Evolutionary conservation across 1,140 invertebrate species (phyloP).

Genomic region (Orussus abietinus): DNA sequence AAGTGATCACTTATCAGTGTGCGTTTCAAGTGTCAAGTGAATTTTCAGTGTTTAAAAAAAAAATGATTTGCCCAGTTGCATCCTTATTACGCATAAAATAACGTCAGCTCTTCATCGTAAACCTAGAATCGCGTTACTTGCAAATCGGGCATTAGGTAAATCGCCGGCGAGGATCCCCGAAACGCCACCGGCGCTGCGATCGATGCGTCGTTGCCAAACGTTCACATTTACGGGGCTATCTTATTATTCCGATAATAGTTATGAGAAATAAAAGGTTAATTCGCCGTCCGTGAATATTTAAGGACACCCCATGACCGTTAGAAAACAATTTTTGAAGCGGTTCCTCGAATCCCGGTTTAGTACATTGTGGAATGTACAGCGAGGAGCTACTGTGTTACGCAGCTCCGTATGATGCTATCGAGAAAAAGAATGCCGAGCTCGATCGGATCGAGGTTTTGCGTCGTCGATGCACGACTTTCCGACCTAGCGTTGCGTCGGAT

Average conservation of each 20-base stretch:
- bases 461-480: conserved; percentile 22
- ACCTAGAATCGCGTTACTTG: too few relatives aligned
- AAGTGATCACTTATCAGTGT: too few relatives aligned
- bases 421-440: conserved; percentile 28
- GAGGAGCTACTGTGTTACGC: conserved; percentile 53
- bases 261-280: conserved; percentile 24
- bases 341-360: conserved; percentile 35
- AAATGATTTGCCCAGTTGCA: too few relatives aligned
- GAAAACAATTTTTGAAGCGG: conserved; percentile 32
- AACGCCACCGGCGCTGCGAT: conserved; percentile 30
- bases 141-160: too few relatives aligned
- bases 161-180: too few relatives aligned
- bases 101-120: too few relatives aligned
- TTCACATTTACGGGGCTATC: conserved; percentile 40
- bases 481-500: too few relatives aligned
- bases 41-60: too few relatives aligned
- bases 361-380: conserved; percentile 51
- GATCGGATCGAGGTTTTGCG: conserved; percentile 19
- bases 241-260: conserved; percentile 29
- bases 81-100: too few relatives aligned
- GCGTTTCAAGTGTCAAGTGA: too few relatives aligned
- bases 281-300: conserved; percentile 30
- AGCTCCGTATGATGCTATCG: conserved; percentile 48
- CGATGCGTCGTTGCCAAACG: conserved; percentile 44
- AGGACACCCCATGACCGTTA: conserved; percentile 9